Evolutionary conservation across 2,113 vertebrate genomes (phyloP).

Genomic region (Tragulus kanchil): DNA sequence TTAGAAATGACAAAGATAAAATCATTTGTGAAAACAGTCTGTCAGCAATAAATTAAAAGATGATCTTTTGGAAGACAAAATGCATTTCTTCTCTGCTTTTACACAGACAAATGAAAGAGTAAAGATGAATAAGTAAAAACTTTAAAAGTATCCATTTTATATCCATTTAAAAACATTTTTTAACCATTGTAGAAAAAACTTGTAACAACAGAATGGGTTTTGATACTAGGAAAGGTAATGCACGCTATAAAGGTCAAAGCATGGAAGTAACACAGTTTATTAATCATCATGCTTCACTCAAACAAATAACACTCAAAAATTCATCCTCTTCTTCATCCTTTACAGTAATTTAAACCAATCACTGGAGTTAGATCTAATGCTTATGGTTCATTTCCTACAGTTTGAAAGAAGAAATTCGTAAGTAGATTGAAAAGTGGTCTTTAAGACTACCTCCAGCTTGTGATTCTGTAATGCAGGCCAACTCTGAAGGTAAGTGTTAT

Average conservation of each 20-base stretch:
- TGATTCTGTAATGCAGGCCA: neutral
- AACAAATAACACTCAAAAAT: neutral
- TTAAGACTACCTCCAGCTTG: neutral
- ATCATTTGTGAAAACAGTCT: conserved; percentile 30
- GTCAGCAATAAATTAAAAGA: conserved; percentile 47
- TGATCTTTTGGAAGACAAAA: neutral
- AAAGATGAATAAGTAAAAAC: conserved; percentile 51
- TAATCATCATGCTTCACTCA: neutral
- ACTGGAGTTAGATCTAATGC: neutral
- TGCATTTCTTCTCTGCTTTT: conserved; percentile 42
- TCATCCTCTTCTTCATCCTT: neutral
- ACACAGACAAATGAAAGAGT: conserved; percentile 22
- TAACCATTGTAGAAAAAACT: neutral
- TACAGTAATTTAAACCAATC: neutral
- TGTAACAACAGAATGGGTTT: conserved; percentile 10
- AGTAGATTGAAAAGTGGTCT: neutral
- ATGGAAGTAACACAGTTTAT: neutral
- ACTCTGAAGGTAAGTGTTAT: neutral
- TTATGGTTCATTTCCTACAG: neutral
- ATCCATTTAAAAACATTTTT: conserved; percentile 23
- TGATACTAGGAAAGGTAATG: neutral
- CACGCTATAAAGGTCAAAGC: neutral
- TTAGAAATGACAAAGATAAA: neutral
- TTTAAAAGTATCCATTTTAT: neutral
- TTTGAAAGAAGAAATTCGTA: neutral